Evolutionary conservation across 2,888 invertebrate species (phyloP), one percentile per base, ranked within the genome.

Genomic region (Pachliopta kotzebuea): DNA sequence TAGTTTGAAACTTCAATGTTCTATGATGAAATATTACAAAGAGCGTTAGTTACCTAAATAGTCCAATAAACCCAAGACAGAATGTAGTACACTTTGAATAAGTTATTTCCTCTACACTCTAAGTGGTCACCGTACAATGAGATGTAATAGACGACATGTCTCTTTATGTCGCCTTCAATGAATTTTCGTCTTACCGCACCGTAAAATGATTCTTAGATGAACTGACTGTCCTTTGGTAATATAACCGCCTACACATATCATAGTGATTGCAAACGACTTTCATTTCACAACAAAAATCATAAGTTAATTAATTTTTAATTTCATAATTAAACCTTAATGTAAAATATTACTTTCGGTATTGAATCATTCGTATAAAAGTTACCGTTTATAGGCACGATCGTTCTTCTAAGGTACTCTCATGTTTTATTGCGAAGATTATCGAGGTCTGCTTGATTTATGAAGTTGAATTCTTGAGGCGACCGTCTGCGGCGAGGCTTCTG

Each of bases 101-200:
- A 88, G 86, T 86, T 79, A 88, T 87, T 87, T 88, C 87, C 87
- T 87, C 83, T 81, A 75, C 66, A 72, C 78, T 74, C 80, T 86
- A 86, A 89, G 85, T 86, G 87, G 85, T 83, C 84, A 86, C 76
- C 78, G 49, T 49, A 84, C 84, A 87, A 84, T 82, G 79, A 83
- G 77, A 80, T 76, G 80, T 84, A 87, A 87, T 85, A 85, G 83
- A 86, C 83, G 86, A 83, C 80, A 81, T 83, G 82, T 84, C 79
- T 81, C 83, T 85, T 87, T 85, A 80, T 81, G 76, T 69, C 70
- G 68, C 72, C 72, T 72, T 81, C 78, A 83, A 85, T 82, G 78
- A 81, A 83, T 70, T 73, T 72, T 74, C 73, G 70, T 74, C 78
- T 76, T 76, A 78, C 77, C 74, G 71, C 74, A 72, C 75, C 67